A percentile compares a stretch with the other conserved stretches of the same genome.
phyloP scores from a whole-genome alignment of 2,797 vertebrate genomes.

The Chiloscyllium punctatum region DNA sequence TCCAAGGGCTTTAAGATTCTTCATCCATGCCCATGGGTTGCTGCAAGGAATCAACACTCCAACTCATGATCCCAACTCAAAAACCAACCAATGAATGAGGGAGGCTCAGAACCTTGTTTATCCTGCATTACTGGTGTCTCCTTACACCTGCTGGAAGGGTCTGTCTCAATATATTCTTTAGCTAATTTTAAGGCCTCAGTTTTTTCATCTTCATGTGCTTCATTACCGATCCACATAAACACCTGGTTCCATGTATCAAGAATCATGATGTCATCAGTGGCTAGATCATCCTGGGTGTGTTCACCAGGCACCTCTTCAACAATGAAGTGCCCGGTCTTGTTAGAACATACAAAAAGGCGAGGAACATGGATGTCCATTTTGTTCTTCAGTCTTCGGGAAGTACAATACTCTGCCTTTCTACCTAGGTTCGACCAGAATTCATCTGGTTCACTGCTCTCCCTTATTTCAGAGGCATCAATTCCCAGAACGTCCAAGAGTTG shows the following conservation, averaged over 20 bases:
- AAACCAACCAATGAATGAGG: constrained; percentile 96
- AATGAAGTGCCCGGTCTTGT: constrained; percentile 88
- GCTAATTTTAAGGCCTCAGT: constrained; percentile 81
- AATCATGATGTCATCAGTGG: constrained; percentile 95
- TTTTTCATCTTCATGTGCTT: constrained; percentile 92
- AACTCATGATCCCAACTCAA: constrained; percentile 91
- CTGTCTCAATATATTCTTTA: constrained; percentile 79
- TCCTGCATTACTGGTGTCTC: constrained; percentile 77
- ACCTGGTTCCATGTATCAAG: constrained; percentile 97
- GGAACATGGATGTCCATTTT: constrained; percentile 89
- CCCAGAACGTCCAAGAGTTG: constrained; percentile 73
- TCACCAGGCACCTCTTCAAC: constrained; percentile 97
- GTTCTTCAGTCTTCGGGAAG: constrained; percentile 85
- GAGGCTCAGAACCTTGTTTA: constrained; percentile 83
- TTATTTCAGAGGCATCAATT: constrained; percentile 63
- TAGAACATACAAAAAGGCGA: constrained; percentile 91
- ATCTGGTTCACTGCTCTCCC: constrained; percentile 82
- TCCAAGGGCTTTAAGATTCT: constrained; percentile 50
- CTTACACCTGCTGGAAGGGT: constrained; percentile 77
- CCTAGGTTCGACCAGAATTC: constrained; percentile 84
- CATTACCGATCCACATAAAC: constrained; percentile 94
- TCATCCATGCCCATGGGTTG: constrained; percentile 87
- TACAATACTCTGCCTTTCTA: constrained; percentile 79
- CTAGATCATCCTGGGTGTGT: constrained; percentile 88
- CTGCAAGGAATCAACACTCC: constrained; percentile 80